Base-by-base conservation (phyloP, 2,113 vertebrate species). In the Blennius ocellaris region DNA sequence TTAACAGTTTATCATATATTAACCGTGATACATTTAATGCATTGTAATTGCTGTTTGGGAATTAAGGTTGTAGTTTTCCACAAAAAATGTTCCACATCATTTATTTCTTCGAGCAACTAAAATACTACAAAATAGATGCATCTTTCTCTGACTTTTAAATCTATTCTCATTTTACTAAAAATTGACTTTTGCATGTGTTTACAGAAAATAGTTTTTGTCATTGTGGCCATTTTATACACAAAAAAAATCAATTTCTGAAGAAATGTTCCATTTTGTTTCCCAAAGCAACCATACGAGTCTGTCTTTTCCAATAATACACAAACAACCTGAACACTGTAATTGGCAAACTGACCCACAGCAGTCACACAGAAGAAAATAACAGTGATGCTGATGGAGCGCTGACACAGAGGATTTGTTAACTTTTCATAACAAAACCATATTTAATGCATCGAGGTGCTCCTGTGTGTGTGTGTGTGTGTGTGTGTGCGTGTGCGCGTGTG, bases 221-320 rank as follows among this genome's bases (percentile, higher is more conserved):
- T 8, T 47, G 37, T 44, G 62, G 9, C 65, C 67, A 62, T 67
- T 53, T 9, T 53, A n/a, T 38, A 17, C 60, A 53, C 47, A 62
- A 71, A 82, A 30, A 30, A 71, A 82, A 75, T 75, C 21, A 52
- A 62, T 73, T 57, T 71, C 45, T 43, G 48, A 40, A 30, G 21
- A 78, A 70, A 40, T 56, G 30, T 12, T 65, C 48, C 60, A 11
- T 44, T 69, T 47, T 14, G 12, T 15, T 48, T 6, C 54, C 44
- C 5, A 44, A 15, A 76, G 36, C 17, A 6, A 7, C 40, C 30
- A 43, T 61, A 39, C 41, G 59, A 30, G 40, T 6, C 15, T 76
- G 63, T 47, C 2, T 62, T 51, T 61, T 45, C 39, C 11, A n/a
- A 48, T 48, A 11, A 48, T 6, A 48, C 8, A 7, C 37, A 43